Evolutionary conservation across 53 echinoderm and acorn worm genomes (phyloP).

Genomic region (Arbacia lixula): DNA sequence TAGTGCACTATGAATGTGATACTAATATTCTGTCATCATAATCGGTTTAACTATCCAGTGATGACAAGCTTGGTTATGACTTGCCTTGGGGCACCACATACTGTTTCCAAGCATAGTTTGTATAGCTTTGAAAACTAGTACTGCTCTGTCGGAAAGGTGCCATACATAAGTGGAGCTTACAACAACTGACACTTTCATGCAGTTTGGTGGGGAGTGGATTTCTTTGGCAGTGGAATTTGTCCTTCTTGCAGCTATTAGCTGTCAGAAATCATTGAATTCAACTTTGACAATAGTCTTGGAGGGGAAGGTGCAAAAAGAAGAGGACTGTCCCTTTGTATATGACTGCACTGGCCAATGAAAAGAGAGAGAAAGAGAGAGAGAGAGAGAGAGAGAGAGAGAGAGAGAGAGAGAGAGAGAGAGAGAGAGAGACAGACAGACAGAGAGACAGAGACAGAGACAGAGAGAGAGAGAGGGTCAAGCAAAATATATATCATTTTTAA

Average conservation of each 20-base stretch:
- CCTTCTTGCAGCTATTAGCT: constrained; percentile 13
- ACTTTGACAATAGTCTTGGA: constrained; percentile 43
- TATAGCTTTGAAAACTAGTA: no score
- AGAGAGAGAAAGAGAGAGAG: constrained; percentile 18
- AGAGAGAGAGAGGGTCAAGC: neutral
- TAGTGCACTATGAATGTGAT: no score
- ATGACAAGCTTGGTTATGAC: no score
- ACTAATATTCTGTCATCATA: no score
- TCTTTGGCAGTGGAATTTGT: constrained; percentile 31
- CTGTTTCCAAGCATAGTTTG: no score
- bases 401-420: neutral
- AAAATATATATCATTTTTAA: neutral
- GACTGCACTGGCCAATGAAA: neutral
- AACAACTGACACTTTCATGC: neutral
- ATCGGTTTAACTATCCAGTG: no score
- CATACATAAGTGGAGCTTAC: constrained; percentile 1
- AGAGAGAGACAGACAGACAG: neutral
- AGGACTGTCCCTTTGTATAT: neutral
- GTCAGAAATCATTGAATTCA: constrained; percentile 31
- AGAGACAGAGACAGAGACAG: neutral
- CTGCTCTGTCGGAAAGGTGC: neutral
- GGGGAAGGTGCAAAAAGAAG: neutral
- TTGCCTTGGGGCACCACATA: no score
- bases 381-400: neutral
- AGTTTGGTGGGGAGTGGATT: neutral